Conservation (phyloP, 2,113 vertebrate genomes). For the Nothobranchius kuhntae region DNA sequence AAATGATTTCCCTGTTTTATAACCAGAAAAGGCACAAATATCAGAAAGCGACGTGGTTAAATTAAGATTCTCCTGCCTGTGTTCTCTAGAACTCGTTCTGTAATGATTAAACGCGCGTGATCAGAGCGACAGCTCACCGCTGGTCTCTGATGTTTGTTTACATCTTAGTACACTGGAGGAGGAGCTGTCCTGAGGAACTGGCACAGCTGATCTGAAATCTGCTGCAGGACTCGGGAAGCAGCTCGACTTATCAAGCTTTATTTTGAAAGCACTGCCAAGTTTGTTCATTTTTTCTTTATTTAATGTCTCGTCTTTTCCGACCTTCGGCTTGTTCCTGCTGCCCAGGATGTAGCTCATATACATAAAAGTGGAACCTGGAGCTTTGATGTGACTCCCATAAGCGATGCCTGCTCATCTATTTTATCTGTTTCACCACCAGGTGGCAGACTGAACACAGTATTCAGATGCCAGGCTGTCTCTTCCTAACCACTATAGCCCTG, state of each 20-base stretch:
- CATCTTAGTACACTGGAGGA: conserved; percentile 11
- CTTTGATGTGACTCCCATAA: neutral
- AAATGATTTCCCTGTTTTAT: neutral
- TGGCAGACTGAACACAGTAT: conserved; percentile 13
- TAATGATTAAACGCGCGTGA: too few species aligned
- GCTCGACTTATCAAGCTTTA: neutral
- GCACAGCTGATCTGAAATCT: too few species aligned
- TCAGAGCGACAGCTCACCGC: too few species aligned
- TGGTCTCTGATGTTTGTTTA: conserved; percentile 3
- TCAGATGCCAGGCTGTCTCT: neutral
- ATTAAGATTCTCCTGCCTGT: neutral
- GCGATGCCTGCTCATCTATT: conserved; percentile 1
- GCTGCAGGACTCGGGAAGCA: conserved; percentile 6
- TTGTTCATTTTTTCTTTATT: conserved; percentile 2
- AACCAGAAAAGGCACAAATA: conserved; percentile 46
- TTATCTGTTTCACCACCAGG: conserved; percentile 29
- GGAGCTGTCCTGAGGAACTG: neutral
- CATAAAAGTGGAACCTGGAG: neutral
- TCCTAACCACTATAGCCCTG: neutral
- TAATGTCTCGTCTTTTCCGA: neutral
- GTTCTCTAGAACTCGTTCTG: neutral
- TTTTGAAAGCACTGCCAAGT: conserved; percentile 18
- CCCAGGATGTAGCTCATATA: neutral
- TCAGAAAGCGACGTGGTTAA: neutral
- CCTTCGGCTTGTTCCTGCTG: conserved; percentile 26